Evolutionary conservation across 2,888 invertebrate genomes (phyloP).

Genomic region (Dinocampus coccinellae): DNA sequence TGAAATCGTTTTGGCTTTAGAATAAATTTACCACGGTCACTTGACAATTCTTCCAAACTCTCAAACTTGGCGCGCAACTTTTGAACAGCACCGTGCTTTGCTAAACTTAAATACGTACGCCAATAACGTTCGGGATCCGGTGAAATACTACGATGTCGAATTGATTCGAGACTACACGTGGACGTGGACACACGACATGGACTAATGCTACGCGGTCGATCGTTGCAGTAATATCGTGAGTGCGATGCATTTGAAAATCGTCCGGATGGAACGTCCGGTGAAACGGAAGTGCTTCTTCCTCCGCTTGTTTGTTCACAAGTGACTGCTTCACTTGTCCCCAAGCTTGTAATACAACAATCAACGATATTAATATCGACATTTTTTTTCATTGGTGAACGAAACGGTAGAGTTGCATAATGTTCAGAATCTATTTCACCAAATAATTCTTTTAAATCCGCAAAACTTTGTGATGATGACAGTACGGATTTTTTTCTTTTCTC

Average conservation of each 20-base stretch:
- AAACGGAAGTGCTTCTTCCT: constrained; percentile 57
- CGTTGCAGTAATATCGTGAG: constrained; percentile 59
- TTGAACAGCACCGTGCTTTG: constrained; percentile 83
- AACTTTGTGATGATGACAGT: constrained; percentile 76
- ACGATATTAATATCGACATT: neutral
- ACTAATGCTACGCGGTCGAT: constrained; percentile 65
- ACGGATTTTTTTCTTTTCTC: constrained; percentile 54
- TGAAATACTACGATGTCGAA: constrained; percentile 80
- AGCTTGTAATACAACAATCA: constrained; percentile 66
- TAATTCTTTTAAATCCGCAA: constrained; percentile 83
- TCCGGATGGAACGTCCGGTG: constrained; percentile 58
- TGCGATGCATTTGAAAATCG: constrained; percentile 52
- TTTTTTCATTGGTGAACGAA: constrained; percentile 22
- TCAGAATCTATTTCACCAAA: constrained; percentile 81
- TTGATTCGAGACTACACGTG: constrained; percentile 76
- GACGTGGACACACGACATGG: constrained; percentile 65
- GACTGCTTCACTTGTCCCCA: constrained; percentile 66
- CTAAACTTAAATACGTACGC: constrained; percentile 78
- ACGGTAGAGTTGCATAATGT: constrained; percentile 73
- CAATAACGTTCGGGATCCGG: constrained; percentile 81
- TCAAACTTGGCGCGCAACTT: constrained; percentile 85
- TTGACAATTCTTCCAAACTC: constrained; percentile 72
- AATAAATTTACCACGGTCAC: constrained; percentile 53
- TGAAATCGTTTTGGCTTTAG: constrained; percentile 73
- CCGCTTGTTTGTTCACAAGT: constrained; percentile 48